Conservation (phyloP, 2,113 vertebrate genomes). For the Periophthalmus modestus region DNA sequence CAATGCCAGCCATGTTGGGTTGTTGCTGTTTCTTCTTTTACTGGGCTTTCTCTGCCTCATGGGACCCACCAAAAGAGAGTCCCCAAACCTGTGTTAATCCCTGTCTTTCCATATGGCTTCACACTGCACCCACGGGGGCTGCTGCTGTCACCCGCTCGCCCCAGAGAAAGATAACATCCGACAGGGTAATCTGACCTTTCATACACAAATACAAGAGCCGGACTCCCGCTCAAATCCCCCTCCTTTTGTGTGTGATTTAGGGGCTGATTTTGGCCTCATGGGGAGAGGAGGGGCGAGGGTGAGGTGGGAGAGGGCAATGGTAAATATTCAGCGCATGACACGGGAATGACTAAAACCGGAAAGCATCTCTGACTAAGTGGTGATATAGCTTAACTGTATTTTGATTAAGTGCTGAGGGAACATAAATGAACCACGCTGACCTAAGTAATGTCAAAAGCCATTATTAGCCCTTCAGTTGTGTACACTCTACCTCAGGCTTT, state of each 20-base stretch:
- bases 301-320: conserved; percentile 8
- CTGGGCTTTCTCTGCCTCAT: conserved; percentile 30
- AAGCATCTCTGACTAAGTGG: neutral
- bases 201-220: conserved; percentile 64
- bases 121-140: conserved; percentile 59
- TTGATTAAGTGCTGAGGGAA: neutral
- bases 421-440: neutral
- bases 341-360: neutral
- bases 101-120: conserved; percentile 61
- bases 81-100: conserved; percentile 69
- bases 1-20: conserved; percentile 6
- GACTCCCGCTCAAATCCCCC: conserved; percentile 54
- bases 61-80: conserved; percentile 55
- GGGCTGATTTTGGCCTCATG: conserved; percentile 45
- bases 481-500: neutral
- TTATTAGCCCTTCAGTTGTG: neutral
- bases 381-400: neutral
- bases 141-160: conserved; percentile 58
- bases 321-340: neutral
- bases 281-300: conserved; percentile 23
- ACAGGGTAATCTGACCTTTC: conserved; percentile 78
- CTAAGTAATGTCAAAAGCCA: neutral
- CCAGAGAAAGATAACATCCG: conserved; percentile 75
- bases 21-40: conserved; percentile 20
- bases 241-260: conserved; percentile 5